A percentile compares a stretch with the other conserved stretches of the same genome.
Evolutionary conservation across 2,113 vertebrate species (phyloP).

Genomic region (Grus americana): DNA sequence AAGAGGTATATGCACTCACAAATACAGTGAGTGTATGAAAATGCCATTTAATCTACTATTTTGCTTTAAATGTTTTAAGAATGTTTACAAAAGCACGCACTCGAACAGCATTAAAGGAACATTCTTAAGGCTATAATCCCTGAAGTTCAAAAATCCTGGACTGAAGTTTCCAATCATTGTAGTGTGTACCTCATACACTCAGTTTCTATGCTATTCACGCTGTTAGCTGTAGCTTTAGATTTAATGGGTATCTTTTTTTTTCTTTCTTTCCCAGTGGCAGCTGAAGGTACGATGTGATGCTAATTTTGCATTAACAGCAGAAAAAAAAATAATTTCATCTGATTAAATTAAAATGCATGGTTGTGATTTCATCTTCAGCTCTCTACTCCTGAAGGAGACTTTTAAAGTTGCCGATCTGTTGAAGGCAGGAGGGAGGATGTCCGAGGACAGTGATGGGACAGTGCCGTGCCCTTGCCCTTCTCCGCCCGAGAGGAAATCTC

Average conservation of each 20-base stretch:
- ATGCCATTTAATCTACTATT: neutral
- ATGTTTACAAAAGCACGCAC: neutral
- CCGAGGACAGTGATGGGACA: neutral
- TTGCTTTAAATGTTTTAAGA: neutral
- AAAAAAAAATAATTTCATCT: neutral
- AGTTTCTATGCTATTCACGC: neutral
- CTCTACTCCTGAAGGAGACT: accelerated
- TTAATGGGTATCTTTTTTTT: neutral
- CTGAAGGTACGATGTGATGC: neutral
- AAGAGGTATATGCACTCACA: neutral
- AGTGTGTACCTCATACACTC: neutral
- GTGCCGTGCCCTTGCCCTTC: neutral
- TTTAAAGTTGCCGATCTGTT: neutral
- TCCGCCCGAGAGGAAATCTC: neutral
- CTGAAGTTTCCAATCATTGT: neutral
- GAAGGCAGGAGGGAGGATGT: neutral
- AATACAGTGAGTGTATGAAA: accelerated
- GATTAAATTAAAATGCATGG: neutral
- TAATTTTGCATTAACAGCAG: neutral
- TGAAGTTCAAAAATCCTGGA: neutral
- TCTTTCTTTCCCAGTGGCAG: neutral
- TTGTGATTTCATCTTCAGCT: neutral
- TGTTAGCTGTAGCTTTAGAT: neutral
- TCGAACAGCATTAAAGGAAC: neutral
- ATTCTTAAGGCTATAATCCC: neutral